Percentiles rank a stretch among this genome's conserved stretches.
Evolutionary conservation across 2,888 invertebrate species (phyloP).

Genomic region (Torymus tubicola): DNA sequence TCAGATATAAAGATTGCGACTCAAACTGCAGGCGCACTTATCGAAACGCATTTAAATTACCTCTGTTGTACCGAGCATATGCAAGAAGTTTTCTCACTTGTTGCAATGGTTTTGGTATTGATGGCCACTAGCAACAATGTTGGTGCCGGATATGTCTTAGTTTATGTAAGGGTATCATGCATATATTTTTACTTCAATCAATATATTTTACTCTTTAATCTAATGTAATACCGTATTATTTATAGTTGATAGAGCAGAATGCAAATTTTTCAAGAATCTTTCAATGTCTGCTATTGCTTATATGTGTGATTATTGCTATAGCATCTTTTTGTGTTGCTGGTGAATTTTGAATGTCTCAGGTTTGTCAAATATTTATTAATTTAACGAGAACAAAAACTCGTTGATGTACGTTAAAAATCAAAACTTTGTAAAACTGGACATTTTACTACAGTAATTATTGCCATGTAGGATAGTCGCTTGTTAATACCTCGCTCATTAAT

Average conservation of each 20-base stretch:
- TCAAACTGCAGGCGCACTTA: not conserved
- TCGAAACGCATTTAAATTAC: not conserved
- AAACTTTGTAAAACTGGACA: no score
- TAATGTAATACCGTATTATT: not conserved
- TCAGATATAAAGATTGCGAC: not conserved
- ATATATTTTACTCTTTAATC: no score
- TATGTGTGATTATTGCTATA: not conserved
- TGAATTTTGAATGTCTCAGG: conserved; percentile 1
- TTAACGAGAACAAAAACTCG: not conserved
- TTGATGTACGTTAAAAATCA: no score
- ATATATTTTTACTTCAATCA: no score
- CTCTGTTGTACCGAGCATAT: not conserved
- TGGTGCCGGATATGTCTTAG: not conserved
- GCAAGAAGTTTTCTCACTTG: conserved; percentile 16
- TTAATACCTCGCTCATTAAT: no score
- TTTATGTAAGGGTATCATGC: conserved; percentile 3
- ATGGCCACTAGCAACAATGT: not conserved
- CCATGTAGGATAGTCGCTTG: no score
- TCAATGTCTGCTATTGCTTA: not conserved
- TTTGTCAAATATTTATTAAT: not conserved
- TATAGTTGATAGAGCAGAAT: not conserved
- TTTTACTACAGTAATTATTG: no score
- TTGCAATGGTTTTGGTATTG: not conserved
- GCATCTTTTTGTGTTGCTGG: conserved; percentile 1
- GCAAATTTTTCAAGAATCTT: not conserved